phyloP scores from a whole-genome alignment of 2,888 invertebrate species.

The Epistrophella euchroma region DNA sequence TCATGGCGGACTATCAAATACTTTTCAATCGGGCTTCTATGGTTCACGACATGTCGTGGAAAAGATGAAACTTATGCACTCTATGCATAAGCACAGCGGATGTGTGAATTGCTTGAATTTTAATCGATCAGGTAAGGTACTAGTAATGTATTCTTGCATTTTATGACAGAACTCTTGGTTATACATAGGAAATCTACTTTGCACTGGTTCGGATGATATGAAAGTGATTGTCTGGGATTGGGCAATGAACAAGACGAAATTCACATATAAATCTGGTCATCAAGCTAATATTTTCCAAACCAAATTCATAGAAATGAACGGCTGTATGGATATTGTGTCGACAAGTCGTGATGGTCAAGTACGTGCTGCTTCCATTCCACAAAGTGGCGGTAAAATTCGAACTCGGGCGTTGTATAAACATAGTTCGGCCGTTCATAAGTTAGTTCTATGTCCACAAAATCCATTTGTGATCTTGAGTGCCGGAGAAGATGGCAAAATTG shows the following conservation, averaged over 20 bases:
- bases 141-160: neutral
- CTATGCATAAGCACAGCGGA: constrained; percentile 91
- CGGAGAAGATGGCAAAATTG: constrained; percentile 94
- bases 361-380: constrained; percentile 86
- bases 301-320: constrained; percentile 91
- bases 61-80: constrained; percentile 90
- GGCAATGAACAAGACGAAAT: constrained; percentile 88
- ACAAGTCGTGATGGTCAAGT: constrained; percentile 96
- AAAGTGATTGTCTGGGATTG: constrained; percentile 96
- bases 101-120: constrained; percentile 97
- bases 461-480: constrained; percentile 92
- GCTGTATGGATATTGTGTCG: constrained; percentile 93
- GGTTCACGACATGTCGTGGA: constrained; percentile 93
- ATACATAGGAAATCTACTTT: constrained; percentile 87
- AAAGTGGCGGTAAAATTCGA: constrained; percentile 84
- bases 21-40: constrained; percentile 89
- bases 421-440: constrained; percentile 92
- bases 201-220: constrained; percentile 96
- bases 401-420: constrained; percentile 87
- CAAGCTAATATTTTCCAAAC: constrained; percentile 94
- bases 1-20: constrained; percentile 71
- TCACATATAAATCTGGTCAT: constrained; percentile 92
- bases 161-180: neutral
- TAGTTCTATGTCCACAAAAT: constrained; percentile 90
- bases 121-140: constrained; percentile 84